phyloP scores from a whole-genome alignment of 2,888 invertebrate genomes.

The Brachyptera putata region DNA sequence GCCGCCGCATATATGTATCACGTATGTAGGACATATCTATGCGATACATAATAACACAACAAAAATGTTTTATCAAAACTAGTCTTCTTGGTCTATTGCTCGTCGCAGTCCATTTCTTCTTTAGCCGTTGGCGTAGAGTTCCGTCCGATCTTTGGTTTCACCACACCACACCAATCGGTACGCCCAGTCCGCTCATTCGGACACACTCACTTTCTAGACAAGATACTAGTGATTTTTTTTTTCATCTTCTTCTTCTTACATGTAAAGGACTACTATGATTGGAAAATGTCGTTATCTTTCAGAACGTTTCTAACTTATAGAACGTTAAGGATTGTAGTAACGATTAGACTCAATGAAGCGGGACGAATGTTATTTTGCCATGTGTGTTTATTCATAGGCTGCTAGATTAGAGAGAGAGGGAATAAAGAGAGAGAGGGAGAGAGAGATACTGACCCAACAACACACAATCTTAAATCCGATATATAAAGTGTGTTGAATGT shows the following conservation, averaged over 20 bases:
- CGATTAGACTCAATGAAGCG: background rate
- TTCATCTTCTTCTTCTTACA: too few relatives aligned
- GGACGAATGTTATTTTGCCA: background rate
- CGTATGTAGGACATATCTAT: constrained; percentile 13
- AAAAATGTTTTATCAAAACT: constrained; percentile 8
- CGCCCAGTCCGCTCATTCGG: constrained; percentile 5
- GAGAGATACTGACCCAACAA: too few relatives aligned
- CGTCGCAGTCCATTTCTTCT: constrained; percentile 21
- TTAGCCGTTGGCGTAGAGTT: background rate
- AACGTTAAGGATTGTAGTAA: background rate
- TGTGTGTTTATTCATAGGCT: background rate
- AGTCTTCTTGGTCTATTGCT: constrained; percentile 13
- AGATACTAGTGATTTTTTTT: background rate
- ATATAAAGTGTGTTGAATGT: background rate
- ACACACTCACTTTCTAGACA: constrained; percentile 7
- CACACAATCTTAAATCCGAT: constrained; percentile 10
- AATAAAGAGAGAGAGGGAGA: too few relatives aligned
- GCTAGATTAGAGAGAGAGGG: too few relatives aligned
- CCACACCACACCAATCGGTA: constrained; percentile 16
- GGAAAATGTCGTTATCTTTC: constrained; percentile 3
- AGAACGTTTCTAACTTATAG: background rate
- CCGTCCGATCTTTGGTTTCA: constrained; percentile 10
- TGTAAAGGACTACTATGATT: background rate
- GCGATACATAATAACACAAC: too few relatives aligned
- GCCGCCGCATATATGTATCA: background rate